Conservation (phyloP, 1,140 invertebrate species). For the Druon quercuslanigerum region DNA sequence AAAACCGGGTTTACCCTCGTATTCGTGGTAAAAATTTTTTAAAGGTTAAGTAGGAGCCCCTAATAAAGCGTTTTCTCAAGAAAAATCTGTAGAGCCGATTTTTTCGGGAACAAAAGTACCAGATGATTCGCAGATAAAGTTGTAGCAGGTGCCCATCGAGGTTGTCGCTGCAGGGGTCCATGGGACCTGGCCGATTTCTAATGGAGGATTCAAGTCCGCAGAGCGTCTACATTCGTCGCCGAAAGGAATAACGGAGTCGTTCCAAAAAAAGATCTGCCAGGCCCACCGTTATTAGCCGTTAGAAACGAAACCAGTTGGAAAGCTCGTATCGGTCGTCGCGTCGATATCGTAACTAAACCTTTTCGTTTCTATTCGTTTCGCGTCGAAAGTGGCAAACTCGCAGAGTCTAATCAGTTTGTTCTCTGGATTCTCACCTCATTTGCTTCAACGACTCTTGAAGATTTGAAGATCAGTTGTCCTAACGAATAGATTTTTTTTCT, state of each 20-base stretch:
- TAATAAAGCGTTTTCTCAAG: too few species aligned
- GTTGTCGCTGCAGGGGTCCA: slow-evolving; percentile 34
- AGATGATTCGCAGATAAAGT: slow-evolving; percentile 3
- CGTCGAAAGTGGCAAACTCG: slow-evolving; percentile 3
- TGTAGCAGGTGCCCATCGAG: slow-evolving; percentile 15
- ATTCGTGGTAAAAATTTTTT: too few species aligned
- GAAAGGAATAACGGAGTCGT: slow-evolving; percentile 65
- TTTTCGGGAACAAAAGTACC: not conserved
- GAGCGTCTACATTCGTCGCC: slow-evolving; percentile 36
- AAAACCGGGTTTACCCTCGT: too few species aligned
- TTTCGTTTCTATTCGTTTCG: slow-evolving; percentile 27
- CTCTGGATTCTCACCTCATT: not conserved
- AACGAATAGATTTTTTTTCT: not conserved
- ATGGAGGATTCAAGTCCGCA: slow-evolving; percentile 46
- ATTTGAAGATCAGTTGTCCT: not conserved
- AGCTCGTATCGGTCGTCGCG: not conserved
- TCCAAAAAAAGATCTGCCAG: slow-evolving; percentile 60
- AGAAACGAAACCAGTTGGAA: slow-evolving; percentile 68
- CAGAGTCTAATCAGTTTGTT: not conserved
- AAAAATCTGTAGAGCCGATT: too few species aligned
- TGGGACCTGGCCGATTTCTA: slow-evolving; percentile 61
- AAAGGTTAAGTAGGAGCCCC: too few species aligned
- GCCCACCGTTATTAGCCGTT: slow-evolving; percentile 67
- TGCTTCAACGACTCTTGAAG: not conserved
- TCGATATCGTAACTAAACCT: slow-evolving; percentile 1